A percentile compares a stretch with the other conserved stretches of the same genome.
Conservation (phyloP, 2,888 invertebrate genomes). For the Marronus borbonicus region DNA sequence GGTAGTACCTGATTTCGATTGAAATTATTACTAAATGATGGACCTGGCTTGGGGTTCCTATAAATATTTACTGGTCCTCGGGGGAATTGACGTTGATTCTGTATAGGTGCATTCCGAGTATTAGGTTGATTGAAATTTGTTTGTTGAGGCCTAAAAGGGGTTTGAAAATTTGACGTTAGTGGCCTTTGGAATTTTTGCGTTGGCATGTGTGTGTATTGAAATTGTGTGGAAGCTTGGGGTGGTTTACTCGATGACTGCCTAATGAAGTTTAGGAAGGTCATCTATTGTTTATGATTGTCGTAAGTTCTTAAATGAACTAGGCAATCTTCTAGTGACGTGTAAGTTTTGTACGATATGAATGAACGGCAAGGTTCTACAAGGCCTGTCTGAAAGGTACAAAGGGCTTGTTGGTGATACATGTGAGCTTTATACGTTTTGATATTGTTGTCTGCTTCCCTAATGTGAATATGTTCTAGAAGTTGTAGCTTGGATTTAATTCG, state of each 20-base stretch:
- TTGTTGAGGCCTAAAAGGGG: too few species aligned
- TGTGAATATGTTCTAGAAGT: constrained; percentile 42
- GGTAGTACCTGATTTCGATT: neutral
- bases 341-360: constrained; percentile 30
- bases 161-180: too few species aligned
- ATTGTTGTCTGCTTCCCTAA: neutral
- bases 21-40: neutral
- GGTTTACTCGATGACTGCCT: neutral
- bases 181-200: too few species aligned
- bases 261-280: constrained; percentile 2
- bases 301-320: constrained; percentile 37
- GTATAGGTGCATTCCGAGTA: too few species aligned
- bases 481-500: constrained; percentile 56
- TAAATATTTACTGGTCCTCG: neutral
- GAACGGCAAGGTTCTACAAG: constrained; percentile 47
- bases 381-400: constrained; percentile 46
- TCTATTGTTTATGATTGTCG: constrained; percentile 49
- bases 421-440: constrained; percentile 44
- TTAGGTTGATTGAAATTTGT: too few species aligned
- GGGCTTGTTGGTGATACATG: constrained; percentile 43
- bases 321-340: constrained; percentile 28
- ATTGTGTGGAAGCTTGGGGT: too few species aligned
- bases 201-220: neutral
- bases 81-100: too few species aligned
- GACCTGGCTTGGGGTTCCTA: neutral